phyloP scores from a whole-genome alignment of 2,113 vertebrate genomes.

The Alligator sinensis region DNA sequence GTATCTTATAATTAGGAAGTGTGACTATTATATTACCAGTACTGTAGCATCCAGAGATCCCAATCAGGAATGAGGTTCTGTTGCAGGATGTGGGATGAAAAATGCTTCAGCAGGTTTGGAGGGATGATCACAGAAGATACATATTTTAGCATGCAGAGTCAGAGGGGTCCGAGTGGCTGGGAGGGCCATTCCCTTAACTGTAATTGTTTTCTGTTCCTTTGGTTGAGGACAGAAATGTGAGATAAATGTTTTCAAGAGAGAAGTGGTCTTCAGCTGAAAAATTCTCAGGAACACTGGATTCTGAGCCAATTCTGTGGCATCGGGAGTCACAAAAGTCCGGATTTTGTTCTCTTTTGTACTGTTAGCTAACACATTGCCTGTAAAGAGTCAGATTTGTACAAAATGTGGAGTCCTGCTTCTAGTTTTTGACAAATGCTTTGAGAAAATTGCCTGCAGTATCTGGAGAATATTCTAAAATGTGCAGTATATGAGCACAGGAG shows the following conservation, averaged over 20 bases:
- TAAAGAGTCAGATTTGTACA: neutral
- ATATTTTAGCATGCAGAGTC: neutral
- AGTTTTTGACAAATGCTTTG: neutral
- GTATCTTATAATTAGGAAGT: conserved; percentile 10
- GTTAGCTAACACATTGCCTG: neutral
- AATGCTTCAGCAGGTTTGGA: neutral
- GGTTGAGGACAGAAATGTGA: neutral
- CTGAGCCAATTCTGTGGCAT: neutral
- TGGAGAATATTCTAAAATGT: neutral
- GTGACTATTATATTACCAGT: neutral
- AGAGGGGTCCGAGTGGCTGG: neutral
- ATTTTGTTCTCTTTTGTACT: neutral
- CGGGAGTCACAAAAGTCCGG: neutral
- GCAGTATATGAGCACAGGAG: neutral
- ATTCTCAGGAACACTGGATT: neutral
- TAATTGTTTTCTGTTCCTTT: neutral
- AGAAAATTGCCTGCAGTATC: neutral
- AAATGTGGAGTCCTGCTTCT: neutral
- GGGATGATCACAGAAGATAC: neutral
- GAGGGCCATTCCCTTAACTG: neutral
- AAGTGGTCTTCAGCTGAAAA: conserved; percentile 7
- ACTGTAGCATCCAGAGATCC: neutral
- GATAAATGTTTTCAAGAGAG: neutral
- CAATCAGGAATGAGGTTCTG: neutral
- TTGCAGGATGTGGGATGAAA: neutral